Percentiles rank a stretch among this genome's conserved stretches.
phyloP scores from a whole-genome alignment of 1,140 invertebrate genomes.

The Harlomillsia oculata region DNA sequence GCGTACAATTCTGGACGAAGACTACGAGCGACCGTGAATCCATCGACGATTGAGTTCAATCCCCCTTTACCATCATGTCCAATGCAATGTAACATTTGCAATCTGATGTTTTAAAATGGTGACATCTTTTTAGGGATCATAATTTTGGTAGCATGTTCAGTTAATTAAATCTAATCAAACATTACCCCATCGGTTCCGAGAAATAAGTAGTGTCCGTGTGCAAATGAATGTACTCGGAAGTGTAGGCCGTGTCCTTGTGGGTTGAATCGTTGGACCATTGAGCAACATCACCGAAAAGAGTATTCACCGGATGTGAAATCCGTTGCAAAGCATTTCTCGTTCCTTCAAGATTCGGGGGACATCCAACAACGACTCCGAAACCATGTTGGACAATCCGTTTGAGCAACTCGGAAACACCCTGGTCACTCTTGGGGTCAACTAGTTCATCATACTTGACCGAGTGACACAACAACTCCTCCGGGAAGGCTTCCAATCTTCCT shows the following conservation, averaged over 20 bases:
- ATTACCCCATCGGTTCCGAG: conserved; percentile 29
- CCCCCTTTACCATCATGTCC: conserved; percentile 51
- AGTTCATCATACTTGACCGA: conserved; percentile 14
- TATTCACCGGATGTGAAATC: conserved; percentile 29
- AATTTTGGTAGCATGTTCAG: not conserved
- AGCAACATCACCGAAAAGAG: conserved; percentile 27
- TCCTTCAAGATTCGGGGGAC: conserved; percentile 2
- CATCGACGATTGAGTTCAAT: conserved; percentile 53
- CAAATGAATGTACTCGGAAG: conserved; percentile 17
- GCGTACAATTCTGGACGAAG: conserved; percentile 48
- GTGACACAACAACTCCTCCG: not conserved
- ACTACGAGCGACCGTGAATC: conserved; percentile 49
- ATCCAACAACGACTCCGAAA: conserved; percentile 17
- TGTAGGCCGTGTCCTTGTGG: conserved; percentile 30
- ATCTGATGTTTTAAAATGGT: conserved; percentile 5
- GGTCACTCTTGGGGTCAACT: conserved; percentile 16
- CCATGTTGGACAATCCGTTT: conserved; percentile 17
- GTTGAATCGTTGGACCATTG: conserved; percentile 19
- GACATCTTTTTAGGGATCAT: not conserved
- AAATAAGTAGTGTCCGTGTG: conserved; percentile 33
- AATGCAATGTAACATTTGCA: conserved; percentile 55
- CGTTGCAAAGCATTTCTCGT: conserved; percentile 16
- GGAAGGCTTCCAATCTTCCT: not conserved
- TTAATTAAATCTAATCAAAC: not conserved
- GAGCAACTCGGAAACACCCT: conserved; percentile 18